Evolutionary conservation across 1,140 invertebrate species (phyloP).

Genomic region (Euglossa dilemma): DNA sequence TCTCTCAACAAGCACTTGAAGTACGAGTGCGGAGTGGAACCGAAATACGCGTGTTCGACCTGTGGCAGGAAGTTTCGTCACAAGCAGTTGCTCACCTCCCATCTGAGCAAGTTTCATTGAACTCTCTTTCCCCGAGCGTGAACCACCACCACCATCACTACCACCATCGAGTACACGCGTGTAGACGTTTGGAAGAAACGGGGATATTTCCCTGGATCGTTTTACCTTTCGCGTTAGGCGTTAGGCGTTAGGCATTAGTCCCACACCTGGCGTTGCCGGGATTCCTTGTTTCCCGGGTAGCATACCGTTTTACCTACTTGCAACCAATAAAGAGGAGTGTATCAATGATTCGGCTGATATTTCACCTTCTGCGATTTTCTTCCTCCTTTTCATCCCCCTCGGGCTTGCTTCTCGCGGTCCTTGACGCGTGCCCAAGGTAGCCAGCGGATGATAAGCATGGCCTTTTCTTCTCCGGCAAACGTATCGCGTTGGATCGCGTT

Average conservation of each 20-base stretch:
- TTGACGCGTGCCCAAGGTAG: not conserved
- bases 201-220: too few species aligned
- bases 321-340: slow-evolving; percentile 15
- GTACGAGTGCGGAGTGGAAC: slow-evolving; percentile 83
- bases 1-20: slow-evolving; percentile 76
- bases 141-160: too few species aligned
- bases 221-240: too few species aligned
- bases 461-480: not conserved
- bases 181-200: too few species aligned
- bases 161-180: too few species aligned
- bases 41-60: slow-evolving; percentile 82
- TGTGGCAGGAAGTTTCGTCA: slow-evolving; percentile 65
- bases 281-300: not conserved
- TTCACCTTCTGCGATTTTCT: not conserved
- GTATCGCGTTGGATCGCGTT: not conserved
- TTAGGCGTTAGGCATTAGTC: too few species aligned
- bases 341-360: not conserved
- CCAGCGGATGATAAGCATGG: not conserved
- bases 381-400: not conserved
- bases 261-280: not conserved
- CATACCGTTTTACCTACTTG: not conserved
- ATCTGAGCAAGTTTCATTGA: not conserved
- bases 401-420: not conserved
- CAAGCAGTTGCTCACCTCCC: slow-evolving; percentile 3
- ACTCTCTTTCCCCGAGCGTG: too few species aligned